Conservation (phyloP, 2,888 invertebrate genomes). For the Tetragonula carbonaria region DNA sequence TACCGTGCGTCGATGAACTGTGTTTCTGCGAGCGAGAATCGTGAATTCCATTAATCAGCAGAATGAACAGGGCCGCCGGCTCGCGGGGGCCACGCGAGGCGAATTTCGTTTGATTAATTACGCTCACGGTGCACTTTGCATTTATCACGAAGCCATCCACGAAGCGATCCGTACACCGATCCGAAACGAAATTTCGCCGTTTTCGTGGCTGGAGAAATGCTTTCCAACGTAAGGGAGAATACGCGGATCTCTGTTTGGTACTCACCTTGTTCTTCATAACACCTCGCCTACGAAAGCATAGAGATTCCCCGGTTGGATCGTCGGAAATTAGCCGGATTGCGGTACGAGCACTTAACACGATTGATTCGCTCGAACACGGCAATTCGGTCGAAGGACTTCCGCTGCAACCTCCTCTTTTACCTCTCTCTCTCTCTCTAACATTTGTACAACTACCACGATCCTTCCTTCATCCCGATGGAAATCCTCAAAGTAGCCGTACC, state of each 20-base stretch:
- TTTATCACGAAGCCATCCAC: slow-evolving; percentile 31
- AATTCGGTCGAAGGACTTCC: slow-evolving; percentile 57
- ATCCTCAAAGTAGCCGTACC: slow-evolving; percentile 31
- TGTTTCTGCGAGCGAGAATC: slow-evolving; percentile 1
- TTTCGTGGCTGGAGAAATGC: background rate
- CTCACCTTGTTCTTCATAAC: slow-evolving; percentile 31
- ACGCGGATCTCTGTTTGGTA: slow-evolving; percentile 17
- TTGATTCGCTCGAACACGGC: slow-evolving; percentile 65
- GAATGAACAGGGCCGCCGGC: slow-evolving; percentile 38
- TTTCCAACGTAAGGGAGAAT: background rate
- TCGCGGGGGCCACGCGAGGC: no score
- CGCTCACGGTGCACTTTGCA: slow-evolving; percentile 38
- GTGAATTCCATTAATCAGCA: slow-evolving; percentile 52
- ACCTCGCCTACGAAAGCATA: slow-evolving; percentile 45
- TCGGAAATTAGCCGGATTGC: slow-evolving; percentile 67
- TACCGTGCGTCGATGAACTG: slow-evolving; percentile 41
- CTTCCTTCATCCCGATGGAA: slow-evolving; percentile 12
- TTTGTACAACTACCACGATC: background rate
- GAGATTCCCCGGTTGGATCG: slow-evolving; percentile 50
- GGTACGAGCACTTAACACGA: slow-evolving; percentile 69
- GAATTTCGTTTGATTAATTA: slow-evolving; percentile 48
- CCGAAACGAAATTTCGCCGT: background rate
- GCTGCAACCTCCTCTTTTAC: slow-evolving; percentile 7
- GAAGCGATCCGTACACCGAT: background rate
- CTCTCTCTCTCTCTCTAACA: background rate